Base-by-base conservation (phyloP, 30 jellyfish, hydroid and myxozoan genomes). In the Chironex yamaguchii region DNA sequence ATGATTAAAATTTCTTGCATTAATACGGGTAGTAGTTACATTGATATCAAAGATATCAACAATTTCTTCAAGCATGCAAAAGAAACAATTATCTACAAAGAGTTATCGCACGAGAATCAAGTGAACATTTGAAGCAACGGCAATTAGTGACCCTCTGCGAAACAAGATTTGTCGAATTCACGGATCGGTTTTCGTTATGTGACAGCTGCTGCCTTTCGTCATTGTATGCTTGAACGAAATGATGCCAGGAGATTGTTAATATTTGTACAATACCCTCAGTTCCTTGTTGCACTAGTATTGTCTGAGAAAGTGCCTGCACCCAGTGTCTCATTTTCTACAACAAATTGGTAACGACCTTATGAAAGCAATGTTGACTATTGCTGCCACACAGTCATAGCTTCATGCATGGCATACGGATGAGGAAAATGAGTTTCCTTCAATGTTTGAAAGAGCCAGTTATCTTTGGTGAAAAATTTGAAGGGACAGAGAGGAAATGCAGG, bases 41-140 rank as follows among this genome's bases (percentile, higher is more conserved):
- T n/a, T 53, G 71, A 53, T n/a, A 53, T 53, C 71, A 53, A 53
- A 53, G 71, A 53, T 32, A 20, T 53, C 21, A 53, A 53, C 71
- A 53, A 53, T n/a, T 53, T 53, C 25, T 53, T 53, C 71, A 53
- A 53, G 23, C 71, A 53, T 53, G 71, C 71, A 28, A 53, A 53
- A 53, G 71, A 53, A 53, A 53, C 71, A 53, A 32, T 32, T 20
- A 53, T 53, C 71, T 53, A 4, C 6, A 53, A 53, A 20, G 17
- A 53, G 71, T 53, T 3, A 53, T 53, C 25, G 71, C 6, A 53
- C 6, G 71, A 53, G 71, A 53, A 3, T 53, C 71, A 53, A 53
- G 71, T 32, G 23, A 20, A 28, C 11, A 20, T 3, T 3, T 3
- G 21, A 9, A 53, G 17, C 71, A 32, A 53, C 6, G 23, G 71